Base-by-base conservation (phyloP, 1,140 invertebrate species). In the Eupeodes corollae region DNA sequence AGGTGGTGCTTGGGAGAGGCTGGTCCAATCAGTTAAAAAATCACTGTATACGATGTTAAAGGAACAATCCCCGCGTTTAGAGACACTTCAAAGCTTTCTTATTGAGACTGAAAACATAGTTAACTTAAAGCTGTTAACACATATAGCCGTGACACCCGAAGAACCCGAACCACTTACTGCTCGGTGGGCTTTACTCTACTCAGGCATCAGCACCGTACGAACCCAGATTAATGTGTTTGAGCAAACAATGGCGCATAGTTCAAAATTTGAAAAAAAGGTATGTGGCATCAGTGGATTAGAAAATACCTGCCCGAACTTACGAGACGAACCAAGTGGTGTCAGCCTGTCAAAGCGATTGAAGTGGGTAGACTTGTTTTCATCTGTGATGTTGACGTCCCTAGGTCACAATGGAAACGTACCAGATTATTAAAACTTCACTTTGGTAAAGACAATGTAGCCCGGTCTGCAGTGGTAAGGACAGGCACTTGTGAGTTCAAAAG, bases 391-490 rank as follows among this genome's bases (percentile, higher is more conserved):
- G 15, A 41, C 9, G 9, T 41, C 13, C 39, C 39, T n/a, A n/a
- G 39, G 15, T 14, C 13, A 9, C 9, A n/a, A 16, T 41, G 39
- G 39, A n/a, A n/a, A 14, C 13, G 33, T 34, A 61, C 57, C 1
- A 18, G 46, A 0, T 30, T 55, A n/a, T n/a, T 34, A 9, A n/a
- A 34, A n/a, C 33, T 34, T 9, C n/a, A 34, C n/a, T 64, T 63
- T 0, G 68, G 63, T 6, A 12, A 46, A 1, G 67, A 70, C 49
- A 47, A 52, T 9, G 37, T 53, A 10, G 59, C 65, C 2, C 48
- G 61, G 26, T 52, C 53, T 3, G 65, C 53, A 1, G 54, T 56
- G 31, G 42, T 67, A 6, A 44, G 32, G 6, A 67, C 63, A 9
- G 49, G 40, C 16, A 52, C 47, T 33, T 58, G 63, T 10, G 45